Evolutionary conservation across 53 echinoderm and acorn worm genomes (phyloP).

Genomic region (Crossaster papposus): DNA sequence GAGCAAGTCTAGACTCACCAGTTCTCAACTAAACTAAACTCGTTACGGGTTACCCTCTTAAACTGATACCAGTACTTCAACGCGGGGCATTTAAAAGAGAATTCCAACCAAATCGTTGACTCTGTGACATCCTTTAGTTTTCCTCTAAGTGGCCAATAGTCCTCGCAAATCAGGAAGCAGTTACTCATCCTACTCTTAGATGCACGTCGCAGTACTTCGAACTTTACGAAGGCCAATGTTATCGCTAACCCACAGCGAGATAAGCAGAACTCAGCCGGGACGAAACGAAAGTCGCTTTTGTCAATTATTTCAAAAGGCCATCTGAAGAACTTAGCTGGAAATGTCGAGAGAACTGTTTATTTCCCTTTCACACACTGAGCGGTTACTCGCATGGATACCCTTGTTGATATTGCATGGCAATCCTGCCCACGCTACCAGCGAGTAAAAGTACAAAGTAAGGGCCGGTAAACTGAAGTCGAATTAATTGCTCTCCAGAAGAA

Average conservation of each 20-base stretch:
- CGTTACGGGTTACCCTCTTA: neutral
- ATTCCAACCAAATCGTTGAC: neutral
- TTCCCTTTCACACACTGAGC: neutral
- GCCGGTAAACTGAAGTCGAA: neutral
- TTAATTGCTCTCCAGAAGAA: neutral
- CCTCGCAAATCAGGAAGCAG: neutral
- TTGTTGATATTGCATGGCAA: neutral
- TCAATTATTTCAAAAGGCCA: neutral
- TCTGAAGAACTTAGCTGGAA: neutral
- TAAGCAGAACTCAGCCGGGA: neutral
- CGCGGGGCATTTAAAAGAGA: neutral
- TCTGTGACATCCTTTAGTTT: neutral
- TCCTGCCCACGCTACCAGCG: neutral
- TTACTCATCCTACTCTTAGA: neutral
- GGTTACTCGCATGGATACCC: constrained; percentile 5
- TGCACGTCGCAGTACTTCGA: neutral
- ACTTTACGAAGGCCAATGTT: neutral
- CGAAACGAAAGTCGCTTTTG: neutral
- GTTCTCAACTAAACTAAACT: neutral
- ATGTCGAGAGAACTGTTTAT: constrained; percentile 39
- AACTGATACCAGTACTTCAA: neutral
- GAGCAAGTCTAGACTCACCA: neutral
- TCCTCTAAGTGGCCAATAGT: neutral
- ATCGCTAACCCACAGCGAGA: neutral
- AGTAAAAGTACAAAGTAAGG: neutral